Base-by-base conservation (phyloP, 23 tunicate genomes). In the Styela clava region DNA sequence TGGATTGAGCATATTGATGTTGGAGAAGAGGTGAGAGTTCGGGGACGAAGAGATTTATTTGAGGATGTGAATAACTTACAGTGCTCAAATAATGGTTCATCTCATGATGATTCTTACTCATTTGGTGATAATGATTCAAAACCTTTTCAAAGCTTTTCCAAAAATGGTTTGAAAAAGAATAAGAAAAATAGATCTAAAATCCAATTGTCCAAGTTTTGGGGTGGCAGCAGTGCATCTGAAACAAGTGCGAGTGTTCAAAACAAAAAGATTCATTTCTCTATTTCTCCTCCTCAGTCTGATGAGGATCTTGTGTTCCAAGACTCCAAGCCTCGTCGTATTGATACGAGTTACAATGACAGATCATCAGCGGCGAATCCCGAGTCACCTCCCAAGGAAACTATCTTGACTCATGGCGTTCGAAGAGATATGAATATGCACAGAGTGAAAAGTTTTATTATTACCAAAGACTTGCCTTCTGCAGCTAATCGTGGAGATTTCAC, bases 1-100 rank as follows among this genome's bases (percentile, higher is more conserved):
- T 93, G 98, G 98, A 81, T 93, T 74, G 97, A 92, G 64, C 91
- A 92, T 71, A 35, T 24, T 44, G 24, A 35, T 51, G 81, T 12
- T 24, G 71, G 22, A 67, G 24, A 67, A 16, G 22, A n/a, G n/a
- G 16, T 67, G 24, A 67, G 30, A 67, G 71, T 67, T 22, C 2
- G 31, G 29, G 3, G 16, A 3, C 35, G 35, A 44, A 5, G 56
- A 44, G 56, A 44, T 44, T 5, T 44, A 44, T 44, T 44, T 44
- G 56, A 12, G 7, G 56, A 44, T 12, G 56, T 44, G 7, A 44
- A 12, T 44, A 12, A 12, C n/a, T n/a, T 44, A 44, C 12, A 5
- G 56, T 44, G 56, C 56, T 12, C 7, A 44, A 44, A 44, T 44
- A 44, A 44, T 44, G 56, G 56, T 5, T 44, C 56, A 5, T 44